phyloP scores from a whole-genome alignment of 2,888 invertebrate genomes.

The Prenolepis imparis region DNA sequence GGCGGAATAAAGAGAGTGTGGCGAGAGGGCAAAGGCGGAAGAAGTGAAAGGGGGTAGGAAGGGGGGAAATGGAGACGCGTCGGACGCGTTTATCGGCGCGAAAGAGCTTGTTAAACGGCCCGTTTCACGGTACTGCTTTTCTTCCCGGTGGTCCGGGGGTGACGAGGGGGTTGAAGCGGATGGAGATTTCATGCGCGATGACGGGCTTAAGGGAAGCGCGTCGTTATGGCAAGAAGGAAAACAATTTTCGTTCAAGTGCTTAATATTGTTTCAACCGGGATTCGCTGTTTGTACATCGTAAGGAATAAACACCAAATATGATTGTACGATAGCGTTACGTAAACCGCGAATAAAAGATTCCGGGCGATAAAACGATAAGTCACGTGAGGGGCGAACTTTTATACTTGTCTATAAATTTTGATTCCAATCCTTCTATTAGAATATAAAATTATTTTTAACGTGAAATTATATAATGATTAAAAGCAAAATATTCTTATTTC shows the following conservation, averaged over 20 bases:
- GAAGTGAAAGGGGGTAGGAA: slow-evolving; percentile 63
- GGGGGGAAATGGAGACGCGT: slow-evolving; percentile 69
- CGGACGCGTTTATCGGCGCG: slow-evolving; percentile 75
- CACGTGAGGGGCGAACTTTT: background rate
- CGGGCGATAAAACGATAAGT: background rate
- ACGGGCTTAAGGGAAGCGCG: slow-evolving; percentile 46
- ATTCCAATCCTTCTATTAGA: background rate
- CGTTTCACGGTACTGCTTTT: slow-evolving; percentile 68
- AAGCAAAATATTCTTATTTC: background rate
- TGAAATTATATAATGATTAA: background rate
- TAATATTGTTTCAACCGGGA: slow-evolving; percentile 21
- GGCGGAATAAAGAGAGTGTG: slow-evolving; percentile 52
- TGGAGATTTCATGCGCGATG: slow-evolving; percentile 50
- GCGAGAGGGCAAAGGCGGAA: slow-evolving; percentile 48
- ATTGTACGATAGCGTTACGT: slow-evolving; percentile 3
- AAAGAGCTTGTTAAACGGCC: slow-evolving; percentile 77
- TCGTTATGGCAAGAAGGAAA: slow-evolving; percentile 46
- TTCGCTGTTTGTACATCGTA: slow-evolving; percentile 27
- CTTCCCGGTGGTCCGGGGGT: slow-evolving; percentile 50
- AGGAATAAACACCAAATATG: slow-evolving; percentile 15
- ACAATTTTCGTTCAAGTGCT: slow-evolving; percentile 44
- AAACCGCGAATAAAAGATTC: slow-evolving; percentile 7
- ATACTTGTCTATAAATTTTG: background rate
- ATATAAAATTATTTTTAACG: background rate
- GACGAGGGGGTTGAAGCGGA: background rate